Conservation (phyloP, 2,113 vertebrate species). For the Corynorhinus townsendii region DNA sequence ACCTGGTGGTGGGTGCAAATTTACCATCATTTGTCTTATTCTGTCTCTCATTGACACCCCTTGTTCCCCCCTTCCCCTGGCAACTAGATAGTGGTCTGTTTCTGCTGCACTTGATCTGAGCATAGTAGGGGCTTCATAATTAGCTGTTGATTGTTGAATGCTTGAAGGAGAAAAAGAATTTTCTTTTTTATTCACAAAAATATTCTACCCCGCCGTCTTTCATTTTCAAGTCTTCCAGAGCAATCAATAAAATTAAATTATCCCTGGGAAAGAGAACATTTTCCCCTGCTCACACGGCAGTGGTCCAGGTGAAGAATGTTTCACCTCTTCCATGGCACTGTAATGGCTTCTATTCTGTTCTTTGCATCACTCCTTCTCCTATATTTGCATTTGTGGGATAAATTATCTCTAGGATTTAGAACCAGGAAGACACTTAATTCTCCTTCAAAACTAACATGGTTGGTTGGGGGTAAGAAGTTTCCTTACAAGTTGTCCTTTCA, state of each 20-base stretch:
- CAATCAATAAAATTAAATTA: neutral
- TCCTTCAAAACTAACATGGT: neutral
- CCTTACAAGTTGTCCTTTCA: neutral
- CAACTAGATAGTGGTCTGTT: neutral
- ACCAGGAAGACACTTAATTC: neutral
- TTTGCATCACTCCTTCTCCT: too few species aligned
- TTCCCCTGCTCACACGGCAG: neutral
- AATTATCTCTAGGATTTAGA: neutral
- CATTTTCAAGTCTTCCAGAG: neutral
- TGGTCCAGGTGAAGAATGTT: neutral
- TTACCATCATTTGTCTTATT: neutral
- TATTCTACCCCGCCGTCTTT: neutral
- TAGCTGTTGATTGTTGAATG: neutral
- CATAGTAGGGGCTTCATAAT: neutral
- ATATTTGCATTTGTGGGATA: neutral
- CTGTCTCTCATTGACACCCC: neutral
- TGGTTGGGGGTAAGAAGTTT: neutral
- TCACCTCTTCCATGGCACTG: neutral
- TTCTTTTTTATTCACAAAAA: slow-evolving; percentile 4
- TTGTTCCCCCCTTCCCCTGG: fast-evolving
- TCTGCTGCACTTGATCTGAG: neutral
- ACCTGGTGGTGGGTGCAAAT: neutral
- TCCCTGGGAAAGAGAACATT: neutral
- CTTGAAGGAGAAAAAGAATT: neutral
- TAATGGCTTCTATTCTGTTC: neutral